A percentile compares a stretch with the other conserved stretches of the same genome.
Evolutionary conservation across 2,797 vertebrate species (phyloP).

Genomic region (Lycodopsis pacificus): DNA sequence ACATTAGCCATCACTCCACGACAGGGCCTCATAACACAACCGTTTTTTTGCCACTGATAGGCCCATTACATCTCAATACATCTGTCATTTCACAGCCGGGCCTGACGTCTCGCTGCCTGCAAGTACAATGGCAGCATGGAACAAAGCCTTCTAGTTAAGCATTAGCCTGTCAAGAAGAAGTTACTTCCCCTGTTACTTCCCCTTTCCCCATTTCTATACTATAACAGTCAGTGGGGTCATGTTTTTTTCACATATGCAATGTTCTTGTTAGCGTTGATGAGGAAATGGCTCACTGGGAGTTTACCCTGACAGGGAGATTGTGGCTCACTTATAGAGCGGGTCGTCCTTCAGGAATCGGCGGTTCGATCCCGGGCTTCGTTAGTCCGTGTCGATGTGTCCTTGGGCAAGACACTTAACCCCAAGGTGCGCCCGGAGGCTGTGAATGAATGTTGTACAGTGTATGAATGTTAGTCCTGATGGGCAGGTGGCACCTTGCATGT

Average conservation of each 20-base stretch:
- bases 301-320: not conserved
- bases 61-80: slow-evolving; percentile 61
- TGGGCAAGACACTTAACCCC: not conserved
- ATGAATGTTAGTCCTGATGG: not conserved
- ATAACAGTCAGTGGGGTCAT: slow-evolving; percentile 10
- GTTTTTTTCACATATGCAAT: not conserved
- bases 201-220: slow-evolving; percentile 36
- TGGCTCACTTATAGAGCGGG: not conserved
- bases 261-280: slow-evolving; percentile 28
- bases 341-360: not conserved
- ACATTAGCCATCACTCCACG: slow-evolving; percentile 54
- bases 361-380: not conserved
- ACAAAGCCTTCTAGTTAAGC: slow-evolving; percentile 50
- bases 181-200: slow-evolving; percentile 28
- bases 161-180: slow-evolving; percentile 50
- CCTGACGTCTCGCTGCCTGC: slow-evolving; percentile 24
- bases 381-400: not conserved
- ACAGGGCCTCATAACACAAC: slow-evolving; percentile 37
- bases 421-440: not conserved
- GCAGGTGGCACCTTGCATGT: no score
- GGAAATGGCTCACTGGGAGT: slow-evolving; percentile 13
- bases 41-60: slow-evolving; percentile 52
- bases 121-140: slow-evolving; percentile 33
- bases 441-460: not conserved
- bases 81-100: slow-evolving; percentile 52